These are phyloP conservation scores for Jaculus jaculus DNA, from an alignment of 2,113 vertebrate species.

Conservation along the genomic window DNA sequence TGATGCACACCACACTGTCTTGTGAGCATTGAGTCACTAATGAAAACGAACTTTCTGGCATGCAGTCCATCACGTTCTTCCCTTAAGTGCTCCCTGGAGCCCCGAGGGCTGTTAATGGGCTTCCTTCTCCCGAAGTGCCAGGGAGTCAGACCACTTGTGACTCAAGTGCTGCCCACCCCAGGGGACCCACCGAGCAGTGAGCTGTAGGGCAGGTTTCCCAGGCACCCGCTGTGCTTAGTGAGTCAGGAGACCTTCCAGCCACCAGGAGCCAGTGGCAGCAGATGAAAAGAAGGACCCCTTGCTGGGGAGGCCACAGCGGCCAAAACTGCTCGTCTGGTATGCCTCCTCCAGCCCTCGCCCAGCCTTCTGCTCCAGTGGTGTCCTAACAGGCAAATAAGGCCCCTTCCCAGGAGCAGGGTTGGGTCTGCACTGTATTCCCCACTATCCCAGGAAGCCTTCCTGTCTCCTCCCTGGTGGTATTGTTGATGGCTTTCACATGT, in stretches of 20 bases:
- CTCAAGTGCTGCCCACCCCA: accelerated
- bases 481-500: neutral
- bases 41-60: neutral
- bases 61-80: neutral
- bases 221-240: neutral
- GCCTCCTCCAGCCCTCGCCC: no score
- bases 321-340: neutral
- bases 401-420: neutral
- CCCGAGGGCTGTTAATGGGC: neutral
- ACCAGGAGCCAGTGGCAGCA: neutral
- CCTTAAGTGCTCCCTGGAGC: neutral
- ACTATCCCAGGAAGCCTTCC: neutral
- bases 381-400: neutral
- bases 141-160: neutral
- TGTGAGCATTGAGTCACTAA: neutral
- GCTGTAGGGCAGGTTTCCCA: no score
- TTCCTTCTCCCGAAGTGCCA: neutral
- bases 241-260: neutral
- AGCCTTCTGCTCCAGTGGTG: neutral
- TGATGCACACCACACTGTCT: accelerated
- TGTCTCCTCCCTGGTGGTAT: neutral
- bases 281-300: neutral
- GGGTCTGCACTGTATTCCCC: neutral
- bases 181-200: neutral
- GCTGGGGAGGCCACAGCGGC: neutral